Evolutionary conservation across 2,888 invertebrate genomes (phyloP).

Genomic region (Branchellion lobata): DNA sequence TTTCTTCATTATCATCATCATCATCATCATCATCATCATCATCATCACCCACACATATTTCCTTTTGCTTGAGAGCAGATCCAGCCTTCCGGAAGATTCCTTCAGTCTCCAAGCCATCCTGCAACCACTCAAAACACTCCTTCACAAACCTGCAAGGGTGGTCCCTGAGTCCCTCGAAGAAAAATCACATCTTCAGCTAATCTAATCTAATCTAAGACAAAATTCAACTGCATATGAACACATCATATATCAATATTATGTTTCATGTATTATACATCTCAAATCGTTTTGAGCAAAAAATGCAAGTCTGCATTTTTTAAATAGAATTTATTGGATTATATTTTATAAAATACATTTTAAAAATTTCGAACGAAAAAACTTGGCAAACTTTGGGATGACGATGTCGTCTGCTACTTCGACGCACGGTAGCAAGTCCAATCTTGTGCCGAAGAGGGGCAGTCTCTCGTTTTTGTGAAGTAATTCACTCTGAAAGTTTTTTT

Average conservation of each 20-base stretch:
- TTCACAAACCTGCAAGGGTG: slow-evolving; percentile 55
- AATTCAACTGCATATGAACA: too few species aligned
- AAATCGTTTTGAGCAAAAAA: too few species aligned
- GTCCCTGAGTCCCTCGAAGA: too few species aligned
- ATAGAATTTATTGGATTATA: too few species aligned
- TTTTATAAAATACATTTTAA: too few species aligned
- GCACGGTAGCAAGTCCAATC: neutral
- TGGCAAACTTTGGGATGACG: slow-evolving; percentile 5
- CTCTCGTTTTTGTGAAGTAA: neutral
- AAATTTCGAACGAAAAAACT: too few species aligned
- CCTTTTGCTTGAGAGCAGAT: slow-evolving; percentile 78
- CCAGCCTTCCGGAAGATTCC: slow-evolving; percentile 87
- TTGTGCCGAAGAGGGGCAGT: neutral
- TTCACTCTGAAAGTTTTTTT: neutral
- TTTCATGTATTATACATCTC: too few species aligned
- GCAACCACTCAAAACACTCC: slow-evolving; percentile 56
- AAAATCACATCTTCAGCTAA: too few species aligned
- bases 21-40: neutral
- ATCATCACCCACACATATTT: slow-evolving; percentile 69
- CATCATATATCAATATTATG: too few species aligned
- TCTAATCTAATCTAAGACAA: too few species aligned
- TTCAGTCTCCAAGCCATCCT: slow-evolving; percentile 72
- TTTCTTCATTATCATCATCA: neutral
- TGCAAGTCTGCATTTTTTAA: too few species aligned
- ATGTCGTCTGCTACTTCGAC: neutral